A percentile compares a stretch with the other conserved stretches of the same genome.
Evolutionary conservation across 2,113 vertebrate genomes (phyloP).

Genomic region (Hypomesus transpacificus): DNA sequence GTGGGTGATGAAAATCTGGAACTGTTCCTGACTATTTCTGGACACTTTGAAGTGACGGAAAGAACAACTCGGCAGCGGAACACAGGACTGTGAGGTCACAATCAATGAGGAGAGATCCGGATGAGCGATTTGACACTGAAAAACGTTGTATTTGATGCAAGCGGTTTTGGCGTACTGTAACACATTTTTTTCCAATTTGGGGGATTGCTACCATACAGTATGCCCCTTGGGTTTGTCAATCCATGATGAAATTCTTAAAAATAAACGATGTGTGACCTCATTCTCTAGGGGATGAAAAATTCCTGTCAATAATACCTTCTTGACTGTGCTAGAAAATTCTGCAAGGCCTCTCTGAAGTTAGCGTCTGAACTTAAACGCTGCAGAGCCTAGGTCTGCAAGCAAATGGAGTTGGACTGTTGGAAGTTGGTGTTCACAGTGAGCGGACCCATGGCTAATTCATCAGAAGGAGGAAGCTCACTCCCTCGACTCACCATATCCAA

Average conservation of each 20-base stretch:
- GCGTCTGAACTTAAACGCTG: no score
- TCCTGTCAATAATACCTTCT: neutral
- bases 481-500: neutral
- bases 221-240: neutral
- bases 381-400: neutral
- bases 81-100: neutral
- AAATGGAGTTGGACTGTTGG: neutral
- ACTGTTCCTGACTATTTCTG: slow-evolving; percentile 1
- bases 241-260: neutral
- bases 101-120: neutral
- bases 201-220: neutral
- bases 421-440: neutral
- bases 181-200: neutral
- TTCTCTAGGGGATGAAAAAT: neutral
- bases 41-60: slow-evolving; percentile 1
- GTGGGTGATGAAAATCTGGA: slow-evolving; percentile 10
- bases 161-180: neutral
- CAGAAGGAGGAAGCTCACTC: neutral
- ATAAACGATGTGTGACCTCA: neutral
- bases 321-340: neutral
- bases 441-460: neutral
- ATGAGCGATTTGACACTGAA: neutral
- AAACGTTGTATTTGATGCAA: neutral
- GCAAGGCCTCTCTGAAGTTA: neutral
- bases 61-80: neutral